A percentile compares a stretch with the other conserved stretches of the same genome.
These are phyloP conservation scores for Tetanocera ferruginea DNA, from an alignment of 2,888 invertebrate species.

Conservation along the genomic window DNA sequence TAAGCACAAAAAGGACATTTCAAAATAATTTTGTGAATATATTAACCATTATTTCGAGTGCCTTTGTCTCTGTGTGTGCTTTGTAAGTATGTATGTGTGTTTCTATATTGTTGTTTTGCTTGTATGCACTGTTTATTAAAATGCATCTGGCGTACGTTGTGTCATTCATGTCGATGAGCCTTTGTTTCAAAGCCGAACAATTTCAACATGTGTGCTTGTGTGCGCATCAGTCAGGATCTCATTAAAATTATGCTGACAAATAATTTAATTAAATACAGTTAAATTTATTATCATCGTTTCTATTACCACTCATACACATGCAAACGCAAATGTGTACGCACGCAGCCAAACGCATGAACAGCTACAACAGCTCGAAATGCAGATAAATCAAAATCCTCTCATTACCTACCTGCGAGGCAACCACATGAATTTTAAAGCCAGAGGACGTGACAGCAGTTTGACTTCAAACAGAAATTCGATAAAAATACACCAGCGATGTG, in stretches of 20 bases:
- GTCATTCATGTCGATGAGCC: neutral
- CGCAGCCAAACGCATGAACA: neutral
- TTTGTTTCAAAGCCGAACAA: neutral
- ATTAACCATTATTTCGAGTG: neutral
- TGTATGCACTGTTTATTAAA: constrained; percentile 17
- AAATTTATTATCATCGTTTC: constrained; percentile 16
- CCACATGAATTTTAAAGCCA: no score
- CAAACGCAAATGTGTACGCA: neutral
- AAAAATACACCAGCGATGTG: no score
- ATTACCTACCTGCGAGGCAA: no score
- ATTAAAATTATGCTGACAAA: constrained; percentile 28
- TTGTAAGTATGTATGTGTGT: neutral
- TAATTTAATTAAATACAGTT: constrained; percentile 29
- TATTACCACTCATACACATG: neutral
- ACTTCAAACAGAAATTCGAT: no score
- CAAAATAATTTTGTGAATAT: constrained; percentile 8
- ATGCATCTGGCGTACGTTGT: constrained; percentile 2
- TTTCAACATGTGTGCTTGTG: neutral
- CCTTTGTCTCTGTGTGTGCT: neutral
- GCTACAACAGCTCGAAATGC: neutral
- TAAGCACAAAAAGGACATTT: neutral
- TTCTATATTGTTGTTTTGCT: neutral
- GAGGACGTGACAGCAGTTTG: no score
- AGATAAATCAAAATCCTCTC: constrained; percentile 5
- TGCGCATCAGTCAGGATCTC: constrained; percentile 20